A percentile compares a stretch with the other conserved stretches of the same genome.
Evolutionary conservation across 2,888 invertebrate genomes (phyloP).

Genomic region (Eupithecia centaureata): DNA sequence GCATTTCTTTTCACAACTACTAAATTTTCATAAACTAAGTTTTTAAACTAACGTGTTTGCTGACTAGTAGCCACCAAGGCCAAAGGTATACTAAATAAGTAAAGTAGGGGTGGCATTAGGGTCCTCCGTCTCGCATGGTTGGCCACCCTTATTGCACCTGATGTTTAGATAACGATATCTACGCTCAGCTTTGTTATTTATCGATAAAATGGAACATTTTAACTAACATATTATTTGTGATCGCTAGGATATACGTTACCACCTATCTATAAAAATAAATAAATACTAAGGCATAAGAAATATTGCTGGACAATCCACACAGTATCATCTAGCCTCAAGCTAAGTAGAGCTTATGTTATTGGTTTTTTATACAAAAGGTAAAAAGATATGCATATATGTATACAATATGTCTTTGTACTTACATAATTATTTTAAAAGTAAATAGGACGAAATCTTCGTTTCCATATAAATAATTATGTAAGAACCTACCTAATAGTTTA

Average conservation of each 20-base stretch:
- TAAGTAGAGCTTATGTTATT: too few species aligned
- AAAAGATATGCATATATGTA: too few species aligned
- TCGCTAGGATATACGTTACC: background rate
- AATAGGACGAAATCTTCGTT: too few species aligned
- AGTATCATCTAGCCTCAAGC: too few species aligned
- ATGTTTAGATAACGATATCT: constrained; percentile 49
- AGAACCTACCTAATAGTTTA: background rate
- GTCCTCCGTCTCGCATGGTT: constrained; percentile 58
- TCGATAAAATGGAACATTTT: constrained; percentile 30
- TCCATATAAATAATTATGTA: background rate
- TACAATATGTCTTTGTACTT: too few species aligned
- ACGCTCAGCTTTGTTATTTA: constrained; percentile 47
- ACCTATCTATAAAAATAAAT: too few species aligned
- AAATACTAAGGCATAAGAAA: too few species aligned
- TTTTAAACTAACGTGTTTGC: background rate
- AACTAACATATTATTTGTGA: constrained; percentile 3
- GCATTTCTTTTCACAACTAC: background rate
- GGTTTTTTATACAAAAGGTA: too few species aligned
- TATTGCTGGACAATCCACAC: too few species aligned
- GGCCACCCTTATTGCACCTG: constrained; percentile 57
- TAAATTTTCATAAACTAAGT: background rate
- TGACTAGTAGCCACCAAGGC: constrained; percentile 27
- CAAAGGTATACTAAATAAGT: constrained; percentile 40
- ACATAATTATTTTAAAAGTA: too few species aligned
- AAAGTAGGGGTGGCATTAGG: constrained; percentile 51